phyloP scores from a whole-genome alignment of 2,888 invertebrate species.

The Crossocerus cetratus region DNA sequence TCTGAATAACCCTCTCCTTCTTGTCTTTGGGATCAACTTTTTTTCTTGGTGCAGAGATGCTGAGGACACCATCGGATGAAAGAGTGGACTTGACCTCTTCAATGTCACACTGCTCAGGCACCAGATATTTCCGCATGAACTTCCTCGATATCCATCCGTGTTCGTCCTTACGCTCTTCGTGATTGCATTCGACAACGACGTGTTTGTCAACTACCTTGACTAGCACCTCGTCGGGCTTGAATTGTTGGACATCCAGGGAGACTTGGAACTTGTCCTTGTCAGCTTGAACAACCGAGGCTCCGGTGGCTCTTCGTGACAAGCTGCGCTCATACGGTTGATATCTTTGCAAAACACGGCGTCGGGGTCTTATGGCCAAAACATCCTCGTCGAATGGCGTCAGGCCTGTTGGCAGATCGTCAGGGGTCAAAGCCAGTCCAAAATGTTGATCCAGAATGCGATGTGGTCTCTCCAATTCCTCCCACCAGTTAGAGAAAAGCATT shows the following conservation, averaged over 20 bases:
- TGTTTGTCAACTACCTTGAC: constrained; percentile 82
- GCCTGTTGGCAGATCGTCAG: constrained; percentile 12
- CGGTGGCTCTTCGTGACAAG: constrained; percentile 70
- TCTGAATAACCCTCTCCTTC: constrained; percentile 41
- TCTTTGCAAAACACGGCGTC: constrained; percentile 25
- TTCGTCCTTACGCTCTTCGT: constrained; percentile 87
- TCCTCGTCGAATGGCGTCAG: constrained; percentile 25
- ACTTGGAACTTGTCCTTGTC: constrained; percentile 85
- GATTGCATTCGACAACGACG: constrained; percentile 87
- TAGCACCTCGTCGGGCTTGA: constrained; percentile 85
- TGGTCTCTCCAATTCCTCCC: constrained; percentile 56
- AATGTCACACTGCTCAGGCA: constrained; percentile 83
- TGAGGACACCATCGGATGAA: constrained; percentile 90
- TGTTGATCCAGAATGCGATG: constrained; percentile 36
- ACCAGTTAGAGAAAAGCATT: constrained; percentile 60
- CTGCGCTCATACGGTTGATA: constrained; percentile 47
- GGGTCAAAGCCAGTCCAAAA: constrained; percentile 5
- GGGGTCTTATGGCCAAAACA: constrained; percentile 37
- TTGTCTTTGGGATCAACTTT: constrained; percentile 57
- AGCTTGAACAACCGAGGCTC: constrained; percentile 79
- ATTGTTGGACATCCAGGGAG: constrained; percentile 87
- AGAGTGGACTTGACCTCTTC: constrained; percentile 86
- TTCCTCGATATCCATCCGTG: constrained; percentile 89
- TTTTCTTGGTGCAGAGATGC: constrained; percentile 85
- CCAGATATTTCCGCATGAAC: constrained; percentile 85